A percentile compares a stretch with the other conserved stretches of the same genome.
phyloP scores from a whole-genome alignment of 2,113 vertebrate species.

The Mus musculus region DNA sequence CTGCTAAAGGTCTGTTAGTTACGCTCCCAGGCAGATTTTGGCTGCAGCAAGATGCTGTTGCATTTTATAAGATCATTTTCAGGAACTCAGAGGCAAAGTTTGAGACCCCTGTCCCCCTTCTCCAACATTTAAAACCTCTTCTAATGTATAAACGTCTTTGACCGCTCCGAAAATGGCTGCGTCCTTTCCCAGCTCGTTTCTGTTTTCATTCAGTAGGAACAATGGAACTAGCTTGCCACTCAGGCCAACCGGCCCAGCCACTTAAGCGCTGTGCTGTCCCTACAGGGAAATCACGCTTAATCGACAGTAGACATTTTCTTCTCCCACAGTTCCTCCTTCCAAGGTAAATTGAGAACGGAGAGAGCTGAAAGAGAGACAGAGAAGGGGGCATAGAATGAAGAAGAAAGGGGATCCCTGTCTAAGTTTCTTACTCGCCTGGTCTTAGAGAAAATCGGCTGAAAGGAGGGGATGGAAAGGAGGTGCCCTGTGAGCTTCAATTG shows the following conservation, averaged over 20 bases:
- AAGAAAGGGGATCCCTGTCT: background rate
- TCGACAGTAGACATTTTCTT: background rate
- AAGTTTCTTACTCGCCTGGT: background rate
- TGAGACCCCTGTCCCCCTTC: background rate
- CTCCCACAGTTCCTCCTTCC: background rate
- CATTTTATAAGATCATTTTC: background rate
- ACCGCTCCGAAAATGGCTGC: background rate
- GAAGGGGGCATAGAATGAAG: too few species aligned
- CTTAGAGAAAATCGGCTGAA: conserved; percentile 13
- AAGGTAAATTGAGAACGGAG: background rate
- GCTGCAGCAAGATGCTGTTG: background rate
- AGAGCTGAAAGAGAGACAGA: background rate
- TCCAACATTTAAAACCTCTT: background rate
- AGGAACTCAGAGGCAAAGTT: background rate
- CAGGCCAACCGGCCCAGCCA: background rate
- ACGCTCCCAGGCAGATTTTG: background rate
- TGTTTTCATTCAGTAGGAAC: background rate
- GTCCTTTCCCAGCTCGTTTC: background rate
- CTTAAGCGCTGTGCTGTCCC: too few species aligned
- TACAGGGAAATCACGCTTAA: background rate
- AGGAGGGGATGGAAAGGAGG: background rate
- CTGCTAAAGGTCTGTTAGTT: background rate
- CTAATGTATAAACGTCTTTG: background rate
- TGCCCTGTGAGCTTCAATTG: background rate
- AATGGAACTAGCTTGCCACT: background rate